Evolutionary conservation across 2,888 invertebrate genomes (phyloP), one percentile per base, ranked within the genome.

Genomic region (Seira musarum): DNA sequence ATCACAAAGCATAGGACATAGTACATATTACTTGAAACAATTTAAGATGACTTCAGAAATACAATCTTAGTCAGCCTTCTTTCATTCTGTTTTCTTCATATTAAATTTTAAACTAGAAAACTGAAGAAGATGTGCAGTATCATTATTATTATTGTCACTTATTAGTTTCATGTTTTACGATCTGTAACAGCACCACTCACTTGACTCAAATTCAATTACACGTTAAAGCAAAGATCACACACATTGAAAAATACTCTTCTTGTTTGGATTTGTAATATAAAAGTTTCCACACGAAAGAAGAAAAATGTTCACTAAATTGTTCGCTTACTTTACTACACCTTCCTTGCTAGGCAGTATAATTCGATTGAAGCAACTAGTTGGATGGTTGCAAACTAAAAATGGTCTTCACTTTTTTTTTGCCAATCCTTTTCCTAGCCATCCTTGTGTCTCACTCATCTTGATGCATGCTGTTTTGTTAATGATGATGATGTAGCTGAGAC

Each of bases 301-400:
- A n/a, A 49, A 49, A n/a, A 49, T 49, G 49, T 49, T 49, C 49
- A 49, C 49, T 49, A 3, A 15, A 49, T 13, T 49, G 15, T 49
- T 49, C 49, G 49, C 3, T 49, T 30, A 8, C n/a, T n/a, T n/a
- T 5, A 30, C 3, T 30, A 30, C 30, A 30, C 30, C 30, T 30
- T 30, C 30, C 8, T 30, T 30, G 30, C 8, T 8, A 30, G 8
- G 30, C 30, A 30, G 30, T 15, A n/a, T 2, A n/a, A 49, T 8
- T 49, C 49, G 49, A 49, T 49, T 15, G 49, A 49, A 49, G 49
- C 49, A 49, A 49, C 49, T 49, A n/a, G 49, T 49, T 49, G 49
- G 17, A 49, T 49, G 17, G 15, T 49, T 3, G 49, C 15, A 49
- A 49, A 49, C 13, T 49, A 49, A n/a, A 30, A n/a, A 49, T 49